Percentiles rank a stretch among this genome's conserved stretches.
Evolutionary conservation across 1,140 invertebrate species (phyloP).

Genomic region (Kradibia gibbosae): DNA sequence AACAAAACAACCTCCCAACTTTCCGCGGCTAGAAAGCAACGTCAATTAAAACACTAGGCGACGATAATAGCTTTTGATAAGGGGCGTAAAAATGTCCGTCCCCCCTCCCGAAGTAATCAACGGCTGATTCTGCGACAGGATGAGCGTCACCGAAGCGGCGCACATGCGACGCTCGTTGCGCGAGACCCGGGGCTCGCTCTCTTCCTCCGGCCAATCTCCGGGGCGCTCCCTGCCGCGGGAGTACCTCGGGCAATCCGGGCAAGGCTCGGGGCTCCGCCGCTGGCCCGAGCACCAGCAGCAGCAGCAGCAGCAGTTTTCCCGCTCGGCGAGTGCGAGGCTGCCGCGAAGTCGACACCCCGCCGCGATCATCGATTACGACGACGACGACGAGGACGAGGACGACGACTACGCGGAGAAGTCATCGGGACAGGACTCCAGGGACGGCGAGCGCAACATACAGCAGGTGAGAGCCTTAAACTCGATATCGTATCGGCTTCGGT

Average conservation of each 20-base stretch:
- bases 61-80: too few relatives aligned
- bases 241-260: slow-evolving; percentile 44
- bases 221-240: slow-evolving; percentile 51
- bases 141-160: slow-evolving; percentile 24
- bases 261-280: slow-evolving; percentile 38
- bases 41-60: too few relatives aligned
- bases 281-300: slow-evolving; percentile 67
- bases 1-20: too few relatives aligned
- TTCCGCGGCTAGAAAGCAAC: too few relatives aligned
- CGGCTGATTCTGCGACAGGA: not conserved
- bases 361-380: slow-evolving; percentile 66
- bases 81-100: too few relatives aligned
- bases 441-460: slow-evolving; percentile 81
- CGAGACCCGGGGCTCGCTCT: slow-evolving; percentile 34
- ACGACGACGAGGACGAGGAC: slow-evolving; percentile 63
- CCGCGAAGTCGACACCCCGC: slow-evolving; percentile 75
- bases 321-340: slow-evolving; percentile 86
- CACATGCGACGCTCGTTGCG: slow-evolving; percentile 64
- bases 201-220: slow-evolving; percentile 53
- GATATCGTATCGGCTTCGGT: too few relatives aligned
- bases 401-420: slow-evolving; percentile 65
- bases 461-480: slow-evolving; percentile 68
- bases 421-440: slow-evolving; percentile 66
- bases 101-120: too few relatives aligned
- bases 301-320: slow-evolving; percentile 75